Evolutionary conservation across 2,797 vertebrate genomes (phyloP), one percentile per base, ranked within the genome.

Genomic region (Darevskia nairensis): DNA sequence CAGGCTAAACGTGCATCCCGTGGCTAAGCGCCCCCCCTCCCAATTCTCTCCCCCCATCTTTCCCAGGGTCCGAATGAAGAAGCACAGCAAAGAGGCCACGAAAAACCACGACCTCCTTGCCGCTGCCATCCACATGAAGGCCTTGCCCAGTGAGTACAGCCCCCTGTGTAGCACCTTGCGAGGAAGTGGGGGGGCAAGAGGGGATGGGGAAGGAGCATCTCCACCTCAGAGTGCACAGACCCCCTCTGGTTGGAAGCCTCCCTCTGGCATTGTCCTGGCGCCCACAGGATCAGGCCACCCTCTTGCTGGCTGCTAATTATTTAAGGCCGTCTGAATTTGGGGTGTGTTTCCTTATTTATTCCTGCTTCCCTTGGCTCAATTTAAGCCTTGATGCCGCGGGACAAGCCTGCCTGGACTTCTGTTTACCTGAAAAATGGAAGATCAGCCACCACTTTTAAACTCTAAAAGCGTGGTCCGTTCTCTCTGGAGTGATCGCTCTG

Each of bases 31-130:
- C 13, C 11, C 50, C 50, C 11, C 11, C 2, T 10, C 46, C 13
- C 50, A 55, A 55, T 13, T 55, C 50, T 55, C 50, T 55, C 50
- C 50, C 2, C 71, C 9, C 1, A 17, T 77, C 2, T 88, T 71
- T 39, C 3, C 50, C 84, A 96, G 95, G 95, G 88, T 94, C 78
- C 93, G 94, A 1, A 2, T 92, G 81, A 95, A 89, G 91, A 95
- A 93, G 41, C 93, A 94, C 0, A 4, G 87, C 91, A 92, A 95
- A 79, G 94, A 94, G 7, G 89, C 94, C 77, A 91, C 88, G 17
- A 95, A 96, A 79, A 86, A 94, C 39, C 93, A 91, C n/a, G 94
- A 82, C 71, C 93, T 96, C 69, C 76, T 96, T 74, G 90, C 95
- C 82, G 92, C 92, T 80, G 94, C 94, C 86, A 92, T 93, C 69